Evolutionary conservation across 1,140 invertebrate species (phyloP).

Genomic region (Micrasema minimum): DNA sequence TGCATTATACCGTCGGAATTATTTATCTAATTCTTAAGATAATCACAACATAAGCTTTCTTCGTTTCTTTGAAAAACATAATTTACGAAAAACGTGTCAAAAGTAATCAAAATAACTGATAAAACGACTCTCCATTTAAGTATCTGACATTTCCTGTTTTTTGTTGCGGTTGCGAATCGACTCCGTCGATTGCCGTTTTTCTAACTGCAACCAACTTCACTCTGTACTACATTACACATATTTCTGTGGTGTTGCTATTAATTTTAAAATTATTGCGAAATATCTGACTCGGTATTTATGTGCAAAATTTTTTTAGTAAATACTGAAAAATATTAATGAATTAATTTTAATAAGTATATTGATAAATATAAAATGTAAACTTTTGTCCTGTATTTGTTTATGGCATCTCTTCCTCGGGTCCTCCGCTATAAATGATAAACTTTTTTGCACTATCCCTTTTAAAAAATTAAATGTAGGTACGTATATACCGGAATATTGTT

Average conservation of each 20-base stretch:
- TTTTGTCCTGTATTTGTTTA: too few relatives aligned
- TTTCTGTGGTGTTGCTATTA: slow-evolving; percentile 3
- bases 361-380: too few relatives aligned
- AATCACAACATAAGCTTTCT: slow-evolving; percentile 5
- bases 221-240: not conserved
- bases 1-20: slow-evolving; percentile 13
- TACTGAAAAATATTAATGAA: too few relatives aligned
- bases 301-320: too few relatives aligned
- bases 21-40: not conserved
- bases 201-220: slow-evolving; percentile 1
- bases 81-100: not conserved
- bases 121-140: slow-evolving; percentile 33
- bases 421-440: too few relatives aligned
- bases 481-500: too few relatives aligned
- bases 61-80: slow-evolving; percentile 8
- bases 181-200: not conserved
- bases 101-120: slow-evolving; percentile 24
- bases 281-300: too few relatives aligned
- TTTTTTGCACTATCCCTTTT: too few relatives aligned
- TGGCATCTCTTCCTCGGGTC: too few relatives aligned
- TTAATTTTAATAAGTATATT: too few relatives aligned
- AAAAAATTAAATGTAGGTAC: too few relatives aligned
- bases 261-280: not conserved
- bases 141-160: slow-evolving; percentile 36
- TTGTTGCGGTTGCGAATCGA: slow-evolving; percentile 1